Evolutionary conservation across 2,113 vertebrate species (phyloP).

Genomic region (Cettia cetti): DNA sequence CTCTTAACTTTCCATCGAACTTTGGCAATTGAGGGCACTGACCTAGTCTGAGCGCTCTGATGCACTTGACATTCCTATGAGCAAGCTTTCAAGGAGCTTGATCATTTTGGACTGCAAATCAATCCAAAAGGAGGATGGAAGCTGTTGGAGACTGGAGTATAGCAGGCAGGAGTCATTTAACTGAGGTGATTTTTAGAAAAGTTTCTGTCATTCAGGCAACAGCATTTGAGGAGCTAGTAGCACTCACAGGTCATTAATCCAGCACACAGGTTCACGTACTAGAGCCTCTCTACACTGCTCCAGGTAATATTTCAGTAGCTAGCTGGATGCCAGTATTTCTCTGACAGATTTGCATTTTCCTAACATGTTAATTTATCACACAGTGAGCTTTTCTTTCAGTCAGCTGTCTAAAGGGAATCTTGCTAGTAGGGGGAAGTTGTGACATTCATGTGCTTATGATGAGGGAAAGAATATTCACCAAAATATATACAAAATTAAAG

Average conservation of each 20-base stretch:
- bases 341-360: background rate
- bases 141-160: background rate
- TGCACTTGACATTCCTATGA: background rate
- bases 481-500: background rate
- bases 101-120: conserved; percentile 34
- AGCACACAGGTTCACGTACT: background rate
- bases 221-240: background rate
- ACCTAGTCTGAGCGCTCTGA: background rate
- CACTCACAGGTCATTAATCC: background rate
- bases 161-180: background rate
- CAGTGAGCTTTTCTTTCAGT: background rate
- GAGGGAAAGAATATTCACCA: background rate
- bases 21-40: conserved; percentile 40
- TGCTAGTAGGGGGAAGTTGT: background rate
- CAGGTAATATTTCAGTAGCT: background rate
- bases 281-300: background rate
- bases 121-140: background rate
- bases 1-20: background rate
- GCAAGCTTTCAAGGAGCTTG: conserved; percentile 7
- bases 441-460: background rate
- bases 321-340: background rate
- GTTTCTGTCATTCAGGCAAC: background rate
- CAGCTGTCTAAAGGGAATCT: background rate
- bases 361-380: background rate
- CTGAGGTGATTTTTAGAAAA: background rate